Percentiles rank a stretch among this genome's conserved stretches.
Evolutionary conservation across 2,797 vertebrate species (phyloP).

Genomic region (Microhierax caerulescens): DNA sequence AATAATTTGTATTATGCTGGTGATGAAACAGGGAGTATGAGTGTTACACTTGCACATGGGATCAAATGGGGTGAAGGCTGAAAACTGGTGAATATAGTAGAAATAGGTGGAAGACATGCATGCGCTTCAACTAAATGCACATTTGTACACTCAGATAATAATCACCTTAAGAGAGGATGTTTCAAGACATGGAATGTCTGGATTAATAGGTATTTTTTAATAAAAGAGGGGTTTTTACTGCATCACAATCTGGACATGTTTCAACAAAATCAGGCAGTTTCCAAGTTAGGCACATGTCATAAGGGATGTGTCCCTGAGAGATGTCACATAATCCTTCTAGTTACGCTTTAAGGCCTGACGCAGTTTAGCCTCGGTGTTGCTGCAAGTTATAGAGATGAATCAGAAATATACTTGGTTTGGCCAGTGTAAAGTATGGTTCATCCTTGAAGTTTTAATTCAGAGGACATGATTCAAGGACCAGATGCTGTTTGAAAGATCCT

Average conservation of each 20-base stretch:
- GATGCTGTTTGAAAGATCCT: not conserved
- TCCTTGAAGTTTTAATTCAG: not conserved
- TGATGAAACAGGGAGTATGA: not conserved
- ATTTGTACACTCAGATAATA: not conserved
- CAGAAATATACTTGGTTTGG: not conserved
- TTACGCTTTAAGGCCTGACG: not conserved
- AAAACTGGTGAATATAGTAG: not conserved
- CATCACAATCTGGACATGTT: not conserved
- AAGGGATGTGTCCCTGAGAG: not conserved
- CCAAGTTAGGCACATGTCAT: not conserved
- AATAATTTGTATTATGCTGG: not conserved
- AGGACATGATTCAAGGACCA: not conserved
- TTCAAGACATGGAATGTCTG: not conserved
- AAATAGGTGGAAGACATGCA: not conserved
- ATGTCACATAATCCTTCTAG: not conserved
- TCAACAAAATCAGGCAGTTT: not conserved
- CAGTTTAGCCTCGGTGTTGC: not conserved
- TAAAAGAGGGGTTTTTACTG: not conserved
- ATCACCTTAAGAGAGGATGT: not conserved
- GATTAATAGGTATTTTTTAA: not conserved
- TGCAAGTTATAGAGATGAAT: not conserved
- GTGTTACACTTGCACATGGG: not conserved
- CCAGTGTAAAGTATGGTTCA: rapidly evolving
- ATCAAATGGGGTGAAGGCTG: not conserved
- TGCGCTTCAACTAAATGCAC: not conserved